phyloP scores from a whole-genome alignment of 2,797 vertebrate species.

The Pogonophryne albipinna region DNA sequence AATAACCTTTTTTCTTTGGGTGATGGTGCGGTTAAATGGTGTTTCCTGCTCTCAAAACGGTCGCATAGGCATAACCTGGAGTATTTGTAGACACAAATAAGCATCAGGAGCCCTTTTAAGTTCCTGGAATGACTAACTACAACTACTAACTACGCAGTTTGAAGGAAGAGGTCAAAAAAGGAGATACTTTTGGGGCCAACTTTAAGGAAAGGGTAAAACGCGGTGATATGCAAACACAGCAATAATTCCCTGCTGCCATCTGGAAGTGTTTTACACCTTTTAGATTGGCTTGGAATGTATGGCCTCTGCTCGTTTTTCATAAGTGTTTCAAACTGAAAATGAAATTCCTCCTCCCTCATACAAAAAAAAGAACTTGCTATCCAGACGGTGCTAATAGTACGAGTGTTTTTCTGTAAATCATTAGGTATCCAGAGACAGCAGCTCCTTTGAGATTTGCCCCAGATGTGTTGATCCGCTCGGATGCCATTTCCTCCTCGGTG shows the following conservation, averaged over 20 bases:
- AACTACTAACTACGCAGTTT: slow-evolving; percentile 42
- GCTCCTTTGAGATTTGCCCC: slow-evolving; percentile 67
- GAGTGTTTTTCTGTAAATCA: slow-evolving; percentile 55
- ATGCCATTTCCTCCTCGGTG: slow-evolving; percentile 53
- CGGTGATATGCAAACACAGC: slow-evolving; percentile 77
- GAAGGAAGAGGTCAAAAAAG: slow-evolving; percentile 25
- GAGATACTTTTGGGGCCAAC: slow-evolving; percentile 56
- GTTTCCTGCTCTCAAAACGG: slow-evolving; percentile 74
- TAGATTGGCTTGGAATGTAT: slow-evolving; percentile 82
- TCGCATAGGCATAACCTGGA: slow-evolving; percentile 10
- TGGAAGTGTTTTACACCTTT: slow-evolving; percentile 89
- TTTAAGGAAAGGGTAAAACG: slow-evolving; percentile 58
- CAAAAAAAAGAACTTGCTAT: neutral
- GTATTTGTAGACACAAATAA: slow-evolving; percentile 54
- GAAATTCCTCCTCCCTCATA: slow-evolving; percentile 43
- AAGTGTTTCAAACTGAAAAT: slow-evolving; percentile 70
- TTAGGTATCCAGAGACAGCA: slow-evolving; percentile 65
- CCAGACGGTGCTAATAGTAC: slow-evolving; percentile 31
- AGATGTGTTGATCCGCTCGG: slow-evolving; percentile 79
- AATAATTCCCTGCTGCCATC: slow-evolving; percentile 82
- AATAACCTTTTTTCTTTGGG: slow-evolving; percentile 62
- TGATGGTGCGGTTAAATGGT: slow-evolving; percentile 69
- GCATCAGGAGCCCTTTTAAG: slow-evolving; percentile 35
- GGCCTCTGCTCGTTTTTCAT: slow-evolving; percentile 72
- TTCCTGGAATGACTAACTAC: slow-evolving; percentile 35